A percentile compares a stretch with the other conserved stretches of the same genome.
These are phyloP conservation scores for Clusia tigrina DNA, from an alignment of 2,888 invertebrate genomes.

Conservation along the genomic window DNA sequence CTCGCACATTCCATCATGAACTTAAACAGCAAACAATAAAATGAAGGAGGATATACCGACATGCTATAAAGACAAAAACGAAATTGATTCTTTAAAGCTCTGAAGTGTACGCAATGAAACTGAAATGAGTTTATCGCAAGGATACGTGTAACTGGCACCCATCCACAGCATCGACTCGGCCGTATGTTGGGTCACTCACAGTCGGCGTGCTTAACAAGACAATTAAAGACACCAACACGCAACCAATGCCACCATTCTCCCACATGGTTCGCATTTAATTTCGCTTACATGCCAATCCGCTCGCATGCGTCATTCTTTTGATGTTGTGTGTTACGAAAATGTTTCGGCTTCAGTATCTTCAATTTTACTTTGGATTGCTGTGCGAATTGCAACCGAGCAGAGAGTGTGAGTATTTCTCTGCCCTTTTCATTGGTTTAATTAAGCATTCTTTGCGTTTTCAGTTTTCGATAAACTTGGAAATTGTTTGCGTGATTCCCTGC, in stretches of 20 bases:
- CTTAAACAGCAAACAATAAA: neutral
- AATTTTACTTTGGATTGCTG: constrained; percentile 9
- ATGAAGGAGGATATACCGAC: neutral
- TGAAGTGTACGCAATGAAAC: constrained; percentile 11
- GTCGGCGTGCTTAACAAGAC: constrained; percentile 18
- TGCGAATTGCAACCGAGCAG: constrained; percentile 22
- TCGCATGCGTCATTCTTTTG: constrained; percentile 5
- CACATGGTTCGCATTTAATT: constrained; percentile 1
- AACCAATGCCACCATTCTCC: constrained; percentile 1
- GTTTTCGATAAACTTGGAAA: constrained; percentile 19
- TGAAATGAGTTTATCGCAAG: neutral
- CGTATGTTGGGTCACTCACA: neutral
- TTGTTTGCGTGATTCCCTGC: constrained; percentile 22
- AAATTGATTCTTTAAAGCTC: constrained; percentile 27
- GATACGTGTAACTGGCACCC: neutral
- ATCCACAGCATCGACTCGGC: neutral
- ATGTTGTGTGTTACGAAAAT: constrained; percentile 2
- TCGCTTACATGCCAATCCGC: neutral
- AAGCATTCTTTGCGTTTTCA: constrained; percentile 7
- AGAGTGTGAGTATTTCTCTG: constrained; percentile 17
- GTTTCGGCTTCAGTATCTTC: constrained; percentile 6
- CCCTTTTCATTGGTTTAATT: neutral
- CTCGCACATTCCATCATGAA: too few species aligned
- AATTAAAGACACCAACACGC: constrained; percentile 25
- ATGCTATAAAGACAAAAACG: constrained; percentile 16